phyloP scores from a whole-genome alignment of 2,888 invertebrate species.

The Sesamia inferens region DNA sequence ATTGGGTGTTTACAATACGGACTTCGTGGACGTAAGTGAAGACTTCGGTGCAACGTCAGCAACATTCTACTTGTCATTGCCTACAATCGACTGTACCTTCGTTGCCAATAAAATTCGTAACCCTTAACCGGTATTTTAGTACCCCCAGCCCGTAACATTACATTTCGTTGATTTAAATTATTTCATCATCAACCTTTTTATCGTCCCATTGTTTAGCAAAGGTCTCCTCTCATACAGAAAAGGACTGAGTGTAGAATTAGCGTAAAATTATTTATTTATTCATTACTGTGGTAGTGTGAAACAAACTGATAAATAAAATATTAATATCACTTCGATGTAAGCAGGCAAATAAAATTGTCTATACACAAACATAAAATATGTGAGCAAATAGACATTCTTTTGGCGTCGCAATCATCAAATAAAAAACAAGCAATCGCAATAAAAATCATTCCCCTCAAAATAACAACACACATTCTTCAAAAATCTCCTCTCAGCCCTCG shows the following conservation, averaged over 20 bases:
- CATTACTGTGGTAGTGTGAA: background rate
- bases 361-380: background rate
- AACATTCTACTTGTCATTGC: too few relatives aligned
- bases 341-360: background rate
- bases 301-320: background rate
- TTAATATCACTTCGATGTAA: background rate
- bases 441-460: constrained; percentile 40
- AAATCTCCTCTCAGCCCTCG: constrained; percentile 31
- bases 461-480: constrained; percentile 40
- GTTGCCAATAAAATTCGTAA: too few relatives aligned
- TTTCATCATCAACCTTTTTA: too few relatives aligned
- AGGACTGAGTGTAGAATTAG: too few relatives aligned
- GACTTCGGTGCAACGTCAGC: too few relatives aligned
- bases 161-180: background rate
- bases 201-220: too few relatives aligned
- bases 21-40: too few relatives aligned
- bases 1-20: too few relatives aligned
- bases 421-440: constrained; percentile 36
- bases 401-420: constrained; percentile 15
- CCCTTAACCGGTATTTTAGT: too few relatives aligned
- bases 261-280: background rate
- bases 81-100: too few relatives aligned
- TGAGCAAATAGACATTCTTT: background rate
- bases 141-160: too few relatives aligned
- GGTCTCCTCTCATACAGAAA: too few relatives aligned